Evolutionary conservation across 1,140 invertebrate species (phyloP), one percentile per base, ranked within the genome.

Genomic region (Rhopalosiphum padi): DNA sequence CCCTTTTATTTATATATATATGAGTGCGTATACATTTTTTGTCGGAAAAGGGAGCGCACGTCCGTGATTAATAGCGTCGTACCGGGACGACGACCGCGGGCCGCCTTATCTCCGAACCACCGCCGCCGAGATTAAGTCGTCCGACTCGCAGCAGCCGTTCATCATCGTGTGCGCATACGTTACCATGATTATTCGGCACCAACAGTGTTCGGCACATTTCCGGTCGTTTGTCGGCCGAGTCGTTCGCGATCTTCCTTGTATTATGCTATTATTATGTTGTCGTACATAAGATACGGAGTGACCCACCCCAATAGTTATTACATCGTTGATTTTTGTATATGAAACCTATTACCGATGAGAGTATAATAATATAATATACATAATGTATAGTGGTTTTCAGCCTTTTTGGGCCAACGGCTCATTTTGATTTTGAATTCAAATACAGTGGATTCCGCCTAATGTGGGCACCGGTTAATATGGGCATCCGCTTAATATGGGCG

Each of bases 41-140:
- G 41, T 6, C 30, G 86, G 25, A 15, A 88, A 88, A 48, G 22
- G 43, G 46, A 48, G 30, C 46, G 86, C 43, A 88, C 46, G 46
- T 30, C 5, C 86, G 86, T 88, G 86, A 88, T 88, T 88, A 88
- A 88, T 87, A 86, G 30, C 86, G 46, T 21, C 30, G 43, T 88
- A 11, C 83, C 8, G 22, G 83, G 41, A 85, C 9, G 41, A 9
- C 83, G 60, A 77, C 60, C 60, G 23, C 37, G 83, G 41, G 41
- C 37, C 85, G 43, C 86, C 86, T 88, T 88, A 88, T 88, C 86
- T 88, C 86, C 46, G 30, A 48, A 88, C 46, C 85, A 18, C 85
- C 30, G 8, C 82, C 82, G 35, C 82, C 23, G 37, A 88, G 86
- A 88, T 88, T 88, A 48, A 88, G 86, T 88, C 86, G 30, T 88